A percentile compares a stretch with the other conserved stretches of the same genome.
These are phyloP conservation scores for Drosophila miranda DNA, from an alignment of 1,140 invertebrate species.

Conservation along the genomic window DNA sequence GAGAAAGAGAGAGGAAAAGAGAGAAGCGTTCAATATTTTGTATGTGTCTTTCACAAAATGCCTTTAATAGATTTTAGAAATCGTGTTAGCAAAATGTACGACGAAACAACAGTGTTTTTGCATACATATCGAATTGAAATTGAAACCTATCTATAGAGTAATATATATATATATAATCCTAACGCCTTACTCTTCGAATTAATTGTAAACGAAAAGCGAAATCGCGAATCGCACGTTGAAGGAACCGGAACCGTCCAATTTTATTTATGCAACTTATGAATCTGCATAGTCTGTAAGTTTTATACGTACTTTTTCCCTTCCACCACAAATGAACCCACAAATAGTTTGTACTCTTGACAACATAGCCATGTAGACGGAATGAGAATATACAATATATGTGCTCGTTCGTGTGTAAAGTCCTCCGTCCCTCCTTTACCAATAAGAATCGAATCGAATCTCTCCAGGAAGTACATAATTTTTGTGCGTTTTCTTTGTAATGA, in stretches of 20 bases:
- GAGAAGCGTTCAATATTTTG: neutral
- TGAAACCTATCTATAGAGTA: slow-evolving; percentile 11
- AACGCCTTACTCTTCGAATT: slow-evolving; percentile 17
- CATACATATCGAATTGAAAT: slow-evolving; percentile 44
- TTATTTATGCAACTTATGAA: slow-evolving; percentile 63
- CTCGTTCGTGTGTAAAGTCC: slow-evolving; percentile 20
- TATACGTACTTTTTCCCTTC: slow-evolving; percentile 46
- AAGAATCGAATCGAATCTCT: slow-evolving; percentile 31
- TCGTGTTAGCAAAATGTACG: slow-evolving; percentile 51
- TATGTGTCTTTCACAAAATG: slow-evolving; percentile 77
- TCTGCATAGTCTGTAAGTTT: slow-evolving; percentile 69
- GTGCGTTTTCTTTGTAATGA: slow-evolving; percentile 42
- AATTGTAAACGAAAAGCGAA: slow-evolving; percentile 29
- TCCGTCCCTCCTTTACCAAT: slow-evolving; percentile 50
- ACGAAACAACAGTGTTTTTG: slow-evolving; percentile 18
- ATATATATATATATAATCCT: slow-evolving; percentile 11
- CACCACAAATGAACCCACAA: slow-evolving; percentile 13
- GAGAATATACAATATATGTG: neutral
- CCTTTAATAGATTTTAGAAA: slow-evolving; percentile 81
- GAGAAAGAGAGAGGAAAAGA: slow-evolving; percentile 17
- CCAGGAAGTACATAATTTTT: slow-evolving; percentile 8
- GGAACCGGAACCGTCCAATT: slow-evolving; percentile 52
- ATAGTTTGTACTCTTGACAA: slow-evolving; percentile 33
- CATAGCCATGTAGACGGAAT: slow-evolving; percentile 24
- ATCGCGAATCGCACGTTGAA: slow-evolving; percentile 37